Percentiles rank a stretch among this genome's conserved stretches.
Evolutionary conservation across 1,140 invertebrate species (phyloP).

Genomic region (Polypedilum pembai): DNA sequence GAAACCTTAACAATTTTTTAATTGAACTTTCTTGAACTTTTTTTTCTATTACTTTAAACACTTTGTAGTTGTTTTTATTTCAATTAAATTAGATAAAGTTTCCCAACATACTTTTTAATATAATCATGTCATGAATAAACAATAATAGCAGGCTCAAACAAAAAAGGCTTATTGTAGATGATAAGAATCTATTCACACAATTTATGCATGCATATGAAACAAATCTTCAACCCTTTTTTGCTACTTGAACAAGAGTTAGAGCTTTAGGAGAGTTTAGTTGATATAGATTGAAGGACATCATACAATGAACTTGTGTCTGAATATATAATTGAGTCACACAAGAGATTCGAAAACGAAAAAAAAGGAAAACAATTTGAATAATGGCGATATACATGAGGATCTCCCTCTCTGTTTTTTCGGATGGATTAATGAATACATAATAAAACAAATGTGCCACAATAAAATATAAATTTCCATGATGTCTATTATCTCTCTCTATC

Average conservation of each 20-base stretch:
- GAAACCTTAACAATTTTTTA: no score
- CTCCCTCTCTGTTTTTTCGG: not conserved
- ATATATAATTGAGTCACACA: not conserved
- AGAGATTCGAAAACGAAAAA: not conserved
- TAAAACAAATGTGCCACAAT: not conserved
- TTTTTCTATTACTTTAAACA: no score
- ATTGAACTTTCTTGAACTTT: no score
- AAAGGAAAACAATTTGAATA: slow-evolving; percentile 13
- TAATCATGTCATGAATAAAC: no score
- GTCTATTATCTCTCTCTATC: not conserved
- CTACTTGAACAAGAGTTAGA: not conserved
- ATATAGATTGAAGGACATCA: not conserved
- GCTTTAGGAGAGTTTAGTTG: no score
- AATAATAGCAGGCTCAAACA: no score
- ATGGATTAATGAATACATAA: slow-evolving; percentile 14
- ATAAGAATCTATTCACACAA: not conserved
- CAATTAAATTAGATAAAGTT: no score
- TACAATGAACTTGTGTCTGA: not conserved
- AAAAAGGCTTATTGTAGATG: not conserved
- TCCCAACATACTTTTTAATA: no score
- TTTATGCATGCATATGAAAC: not conserved
- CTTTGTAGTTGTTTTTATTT: no score
- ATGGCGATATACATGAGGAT: not conserved
- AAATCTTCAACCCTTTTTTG: not conserved
- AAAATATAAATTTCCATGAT: not conserved